Percentiles rank a stretch among this genome's conserved stretches.
phyloP scores from a whole-genome alignment of 2,888 invertebrate species.

The Tinea trinotella region DNA sequence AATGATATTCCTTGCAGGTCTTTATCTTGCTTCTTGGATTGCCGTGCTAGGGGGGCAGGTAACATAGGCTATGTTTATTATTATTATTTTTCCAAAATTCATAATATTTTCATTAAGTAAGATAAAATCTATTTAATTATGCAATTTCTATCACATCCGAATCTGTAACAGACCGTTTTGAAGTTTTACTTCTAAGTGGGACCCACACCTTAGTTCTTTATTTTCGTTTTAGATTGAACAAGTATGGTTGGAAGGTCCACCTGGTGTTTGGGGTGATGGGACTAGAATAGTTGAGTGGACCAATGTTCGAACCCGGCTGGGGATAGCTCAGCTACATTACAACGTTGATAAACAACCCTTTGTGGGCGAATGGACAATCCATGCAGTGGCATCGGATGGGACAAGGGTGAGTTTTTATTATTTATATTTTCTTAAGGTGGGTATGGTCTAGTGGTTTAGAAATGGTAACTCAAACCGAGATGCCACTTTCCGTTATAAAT shows the following conservation, averaged over 20 bases:
- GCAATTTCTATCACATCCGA: too few relatives aligned
- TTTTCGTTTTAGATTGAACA: constrained; percentile 67
- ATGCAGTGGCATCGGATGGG: constrained; percentile 48
- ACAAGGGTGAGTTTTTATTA: constrained; percentile 38
- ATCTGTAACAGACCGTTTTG: too few relatives aligned
- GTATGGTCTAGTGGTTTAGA: too few relatives aligned
- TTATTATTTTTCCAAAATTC: too few relatives aligned
- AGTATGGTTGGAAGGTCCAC: constrained; percentile 77
- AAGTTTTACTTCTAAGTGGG: neutral
- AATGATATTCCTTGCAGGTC: too few relatives aligned
- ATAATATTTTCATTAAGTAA: too few relatives aligned
- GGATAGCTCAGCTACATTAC: constrained; percentile 70
- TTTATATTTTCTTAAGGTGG: neutral
- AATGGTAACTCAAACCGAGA: too few relatives aligned
- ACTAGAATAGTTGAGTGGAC: constrained; percentile 77
- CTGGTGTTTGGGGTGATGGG: constrained; percentile 59
- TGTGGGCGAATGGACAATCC: constrained; percentile 46
- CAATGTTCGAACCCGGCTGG: constrained; percentile 70
- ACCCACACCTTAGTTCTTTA: neutral
- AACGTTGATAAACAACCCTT: constrained; percentile 57
- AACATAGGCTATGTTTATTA: too few relatives aligned
- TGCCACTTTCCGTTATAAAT: too few relatives aligned
- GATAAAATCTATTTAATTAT: too few relatives aligned
- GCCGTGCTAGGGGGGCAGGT: too few relatives aligned
- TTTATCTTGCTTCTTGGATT: too few relatives aligned